These are phyloP conservation scores for Lithophane semibrunnea DNA, from an alignment of 2,888 invertebrate species.

Conservation along the genomic window DNA sequence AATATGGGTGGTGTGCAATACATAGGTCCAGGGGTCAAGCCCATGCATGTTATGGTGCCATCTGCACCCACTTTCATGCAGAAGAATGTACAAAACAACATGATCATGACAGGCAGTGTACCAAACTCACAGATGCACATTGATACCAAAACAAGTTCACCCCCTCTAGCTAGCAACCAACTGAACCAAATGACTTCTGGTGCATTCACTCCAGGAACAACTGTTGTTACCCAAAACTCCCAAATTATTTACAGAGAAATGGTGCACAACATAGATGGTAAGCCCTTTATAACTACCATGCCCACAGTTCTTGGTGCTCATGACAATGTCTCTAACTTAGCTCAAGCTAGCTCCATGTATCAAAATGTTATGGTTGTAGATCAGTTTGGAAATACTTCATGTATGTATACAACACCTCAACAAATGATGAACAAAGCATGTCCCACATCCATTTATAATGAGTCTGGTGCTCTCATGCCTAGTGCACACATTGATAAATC, in stretches of 20 bases:
- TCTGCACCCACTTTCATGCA: slow-evolving; percentile 84
- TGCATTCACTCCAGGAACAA: slow-evolving; percentile 83
- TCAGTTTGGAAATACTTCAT: slow-evolving; percentile 86
- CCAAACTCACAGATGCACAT: slow-evolving; percentile 76
- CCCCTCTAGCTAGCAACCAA: slow-evolving; percentile 77
- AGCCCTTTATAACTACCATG: slow-evolving; percentile 84
- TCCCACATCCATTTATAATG: slow-evolving; percentile 76
- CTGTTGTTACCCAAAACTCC: slow-evolving; percentile 87
- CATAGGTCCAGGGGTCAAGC: slow-evolving; percentile 79
- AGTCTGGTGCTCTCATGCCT: slow-evolving; percentile 68
- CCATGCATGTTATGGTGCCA: slow-evolving; percentile 83
- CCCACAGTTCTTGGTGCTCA: slow-evolving; percentile 80
- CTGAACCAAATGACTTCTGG: slow-evolving; percentile 80
- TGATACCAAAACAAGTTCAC: slow-evolving; percentile 76
- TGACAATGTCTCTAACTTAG: slow-evolving; percentile 82
- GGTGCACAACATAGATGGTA: slow-evolving; percentile 86
- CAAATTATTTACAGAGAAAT: slow-evolving; percentile 88
- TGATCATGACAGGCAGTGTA: slow-evolving; percentile 83
- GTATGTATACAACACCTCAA: slow-evolving; percentile 84
- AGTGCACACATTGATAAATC: slow-evolving; percentile 73
- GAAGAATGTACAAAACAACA: slow-evolving; percentile 85
- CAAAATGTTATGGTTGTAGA: slow-evolving; percentile 89
- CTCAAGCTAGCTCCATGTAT: slow-evolving; percentile 84
- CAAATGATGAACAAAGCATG: slow-evolving; percentile 79
- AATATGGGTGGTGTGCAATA: slow-evolving; percentile 84